phyloP scores from a whole-genome alignment of 2,797 vertebrate genomes.

The Threskiornis aethiopicus region DNA sequence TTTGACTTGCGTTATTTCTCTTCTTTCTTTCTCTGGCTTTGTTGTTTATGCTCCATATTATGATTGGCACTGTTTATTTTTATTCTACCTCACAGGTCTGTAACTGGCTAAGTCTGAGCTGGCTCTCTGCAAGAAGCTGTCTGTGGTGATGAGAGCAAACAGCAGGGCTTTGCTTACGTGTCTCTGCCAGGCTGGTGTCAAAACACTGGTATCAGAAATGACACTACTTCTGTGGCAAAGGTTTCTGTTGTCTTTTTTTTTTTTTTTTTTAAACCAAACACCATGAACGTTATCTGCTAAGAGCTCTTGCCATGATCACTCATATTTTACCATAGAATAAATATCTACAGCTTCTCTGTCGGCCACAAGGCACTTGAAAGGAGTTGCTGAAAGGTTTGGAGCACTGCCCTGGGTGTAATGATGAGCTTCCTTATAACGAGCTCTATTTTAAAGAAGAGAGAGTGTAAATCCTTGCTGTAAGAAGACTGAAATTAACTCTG shows the following conservation, averaged over 20 bases:
- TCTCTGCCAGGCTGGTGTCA: neutral
- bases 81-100: neutral
- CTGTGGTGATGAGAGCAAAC: neutral
- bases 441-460: neutral
- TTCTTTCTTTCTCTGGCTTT: neutral
- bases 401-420: neutral
- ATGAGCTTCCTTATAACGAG: neutral
- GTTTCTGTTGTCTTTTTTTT: neutral
- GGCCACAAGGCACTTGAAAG: neutral
- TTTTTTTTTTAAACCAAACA: neutral
- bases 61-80: neutral
- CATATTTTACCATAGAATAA: neutral
- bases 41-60: neutral
- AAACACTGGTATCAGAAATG: neutral
- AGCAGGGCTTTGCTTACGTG: neutral
- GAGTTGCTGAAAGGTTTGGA: neutral
- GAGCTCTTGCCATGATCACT: neutral
- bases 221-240: neutral
- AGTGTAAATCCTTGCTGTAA: neutral
- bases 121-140: neutral
- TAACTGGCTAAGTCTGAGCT: neutral
- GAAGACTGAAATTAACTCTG: neutral
- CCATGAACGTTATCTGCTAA: neutral
- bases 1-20: neutral
- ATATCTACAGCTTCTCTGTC: neutral